phyloP scores from a whole-genome alignment of 2,797 vertebrate genomes.

The Gymnoscopelus microlampas region DNA sequence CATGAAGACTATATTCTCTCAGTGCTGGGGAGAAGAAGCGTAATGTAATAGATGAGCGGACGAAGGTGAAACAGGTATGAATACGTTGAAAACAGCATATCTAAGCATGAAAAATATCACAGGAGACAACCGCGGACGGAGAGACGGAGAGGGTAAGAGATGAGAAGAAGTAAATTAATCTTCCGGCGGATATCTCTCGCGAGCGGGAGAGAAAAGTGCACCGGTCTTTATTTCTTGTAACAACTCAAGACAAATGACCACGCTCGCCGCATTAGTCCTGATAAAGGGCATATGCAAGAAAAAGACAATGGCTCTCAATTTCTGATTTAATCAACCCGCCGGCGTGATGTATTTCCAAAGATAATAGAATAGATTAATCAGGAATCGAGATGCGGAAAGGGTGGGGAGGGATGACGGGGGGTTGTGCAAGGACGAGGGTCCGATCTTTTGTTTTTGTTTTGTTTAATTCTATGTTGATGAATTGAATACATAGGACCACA shows the following conservation, averaged over 20 bases:
- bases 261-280: slow-evolving; percentile 79
- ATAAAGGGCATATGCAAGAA: slow-evolving; percentile 86
- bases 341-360: slow-evolving; percentile 88
- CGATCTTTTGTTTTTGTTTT: slow-evolving; percentile 75
- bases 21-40: slow-evolving; percentile 63
- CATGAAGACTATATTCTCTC: slow-evolving; percentile 72
- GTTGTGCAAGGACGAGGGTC: slow-evolving; percentile 78
- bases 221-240: slow-evolving; percentile 88
- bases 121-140: slow-evolving; percentile 72
- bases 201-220: slow-evolving; percentile 80
- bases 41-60: slow-evolving; percentile 79
- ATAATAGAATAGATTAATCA: slow-evolving; percentile 95
- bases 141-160: slow-evolving; percentile 78
- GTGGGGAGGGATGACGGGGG: slow-evolving; percentile 28
- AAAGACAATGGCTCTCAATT: slow-evolving; percentile 91
- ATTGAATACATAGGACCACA: no score
- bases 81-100: slow-evolving; percentile 77
- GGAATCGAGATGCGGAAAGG: slow-evolving; percentile 75
- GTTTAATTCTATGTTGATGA: no score
- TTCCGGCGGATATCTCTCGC: slow-evolving; percentile 81
- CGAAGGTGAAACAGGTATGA: slow-evolving; percentile 83
- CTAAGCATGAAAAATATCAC: slow-evolving; percentile 83
- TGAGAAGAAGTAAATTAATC: slow-evolving; percentile 89
- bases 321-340: slow-evolving; percentile 92
- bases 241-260: slow-evolving; percentile 91